Conservation (phyloP, 2,888 invertebrate genomes). For the Epsilonema sp. region DNA sequence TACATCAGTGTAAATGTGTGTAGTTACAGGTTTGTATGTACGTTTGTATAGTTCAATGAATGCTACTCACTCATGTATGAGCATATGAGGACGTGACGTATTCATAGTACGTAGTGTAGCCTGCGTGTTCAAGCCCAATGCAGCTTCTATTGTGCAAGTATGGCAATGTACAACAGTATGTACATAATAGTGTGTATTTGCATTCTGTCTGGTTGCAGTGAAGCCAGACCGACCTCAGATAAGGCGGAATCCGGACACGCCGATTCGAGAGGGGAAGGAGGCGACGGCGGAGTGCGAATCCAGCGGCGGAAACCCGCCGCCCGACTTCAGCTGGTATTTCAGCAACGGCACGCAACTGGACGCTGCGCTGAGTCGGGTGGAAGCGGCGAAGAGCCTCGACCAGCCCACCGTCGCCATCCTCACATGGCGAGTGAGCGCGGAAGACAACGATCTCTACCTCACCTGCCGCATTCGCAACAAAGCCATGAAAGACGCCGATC, state of each 20-base stretch:
- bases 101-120: too few relatives aligned
- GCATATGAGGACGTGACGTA: too few relatives aligned
- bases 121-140: too few relatives aligned
- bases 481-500: constrained; percentile 15
- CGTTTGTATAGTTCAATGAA: too few relatives aligned
- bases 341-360: constrained; percentile 3
- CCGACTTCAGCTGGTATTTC: constrained; percentile 15
- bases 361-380: not conserved
- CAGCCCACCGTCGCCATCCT: not conserved
- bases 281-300: constrained; percentile 19
- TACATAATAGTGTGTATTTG: too few relatives aligned
- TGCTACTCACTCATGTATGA: too few relatives aligned
- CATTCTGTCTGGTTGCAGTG: too few relatives aligned
- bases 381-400: not conserved
- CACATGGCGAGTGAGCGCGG: constrained; percentile 11
- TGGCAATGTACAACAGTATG: too few relatives aligned
- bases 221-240: not conserved
- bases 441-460: constrained; percentile 19
- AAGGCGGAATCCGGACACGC: constrained; percentile 12
- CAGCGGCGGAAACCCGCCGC: constrained; percentile 22
- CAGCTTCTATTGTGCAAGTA: too few relatives aligned
- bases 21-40: too few relatives aligned
- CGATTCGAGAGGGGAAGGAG: constrained; percentile 19
- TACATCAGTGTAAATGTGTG: too few relatives aligned
- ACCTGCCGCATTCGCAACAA: constrained; percentile 19